Evolutionary conservation across 2,113 vertebrate species (phyloP).

Genomic region (Phylloscopus trochilus): DNA sequence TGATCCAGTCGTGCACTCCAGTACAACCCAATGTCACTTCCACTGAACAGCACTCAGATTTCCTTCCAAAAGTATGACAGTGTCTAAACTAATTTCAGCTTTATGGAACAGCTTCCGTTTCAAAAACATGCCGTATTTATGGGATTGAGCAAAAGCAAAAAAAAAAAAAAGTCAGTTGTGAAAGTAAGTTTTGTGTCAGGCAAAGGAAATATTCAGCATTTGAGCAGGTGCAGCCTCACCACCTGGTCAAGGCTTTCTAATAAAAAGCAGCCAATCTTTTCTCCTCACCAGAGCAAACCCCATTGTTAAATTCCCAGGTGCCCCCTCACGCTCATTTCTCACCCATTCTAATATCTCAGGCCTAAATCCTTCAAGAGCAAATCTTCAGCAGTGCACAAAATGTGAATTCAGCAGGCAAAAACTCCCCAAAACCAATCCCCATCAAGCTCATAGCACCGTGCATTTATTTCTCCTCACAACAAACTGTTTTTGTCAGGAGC

Average conservation of each 20-base stretch:
- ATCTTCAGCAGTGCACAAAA: neutral
- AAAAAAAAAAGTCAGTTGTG: neutral
- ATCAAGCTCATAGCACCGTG: neutral
- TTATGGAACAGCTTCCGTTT: neutral
- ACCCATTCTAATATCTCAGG: neutral
- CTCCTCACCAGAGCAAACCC: neutral
- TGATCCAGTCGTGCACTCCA: neutral
- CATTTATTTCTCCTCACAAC: neutral
- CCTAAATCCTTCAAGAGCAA: conserved; percentile 27
- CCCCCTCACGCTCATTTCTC: neutral
- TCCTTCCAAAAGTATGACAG: neutral
- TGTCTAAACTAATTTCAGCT: conserved; percentile 41
- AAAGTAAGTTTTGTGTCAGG: conserved; percentile 13
- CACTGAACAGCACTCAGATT: neutral
- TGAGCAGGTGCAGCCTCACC: neutral
- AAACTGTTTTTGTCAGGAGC: neutral
- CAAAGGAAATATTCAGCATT: neutral
- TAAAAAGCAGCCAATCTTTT: conserved; percentile 23
- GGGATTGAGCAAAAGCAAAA: neutral
- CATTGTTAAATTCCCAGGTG: conserved; percentile 1
- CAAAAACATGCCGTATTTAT: neutral
- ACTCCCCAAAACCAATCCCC: neutral
- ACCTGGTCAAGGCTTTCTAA: neutral
- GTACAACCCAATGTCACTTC: conserved; percentile 1
- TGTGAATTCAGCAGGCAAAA: conserved; percentile 22